Base-by-base conservation (phyloP, 2,797 vertebrate genomes). In the Lemur catta region DNA sequence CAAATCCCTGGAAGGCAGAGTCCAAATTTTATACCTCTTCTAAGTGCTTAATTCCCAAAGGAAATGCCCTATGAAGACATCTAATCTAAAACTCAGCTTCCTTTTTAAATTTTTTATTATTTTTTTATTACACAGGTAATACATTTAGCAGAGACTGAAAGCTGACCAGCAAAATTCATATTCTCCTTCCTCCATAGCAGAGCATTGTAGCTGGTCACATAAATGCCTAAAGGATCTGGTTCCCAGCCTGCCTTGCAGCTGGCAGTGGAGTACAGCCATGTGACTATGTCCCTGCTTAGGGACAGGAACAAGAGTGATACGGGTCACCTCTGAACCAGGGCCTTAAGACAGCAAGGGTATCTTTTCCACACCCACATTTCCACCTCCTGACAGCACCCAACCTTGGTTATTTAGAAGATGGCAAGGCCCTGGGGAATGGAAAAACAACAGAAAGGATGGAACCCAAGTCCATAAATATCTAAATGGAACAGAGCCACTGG, bases 91-190 rank as follows among this genome's bases (percentile, higher is more conserved):
- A 89, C 59, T 59, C 84, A 50, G 63, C 20, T 46, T 59, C 43
- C 57, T 80, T 92, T 89, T 46, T 50, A 33, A 80, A 59, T 26
- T 88, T 79, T 43, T n/a, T 20, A 30, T 61, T 35, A 11, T 24
- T 57, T 89, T 86, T 84, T 93, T 90, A 81, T 89, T 82, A 67
- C 52, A 38, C 14, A 35, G 80, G 87, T 74, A 41, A 95, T 41
- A 82, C 20, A 50, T 78, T 76, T 28, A 76, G 76, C 76, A 59
- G 65, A 55, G 17, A 46, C 35, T 61, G 52, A 76, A 52, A 86
- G 30, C 65, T 52, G 20, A 35, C 50, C 61, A 50, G 38, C 41
- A 84, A 81, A 94, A 88, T 75, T 93, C 65, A 95, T 89, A 65
- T 94, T 84, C 95, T 91, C 69, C 72, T 41, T 43, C 59, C 50